Evolutionary conservation across 23 tunicate species (phyloP).

Genomic region (Ciona savignyi): DNA sequence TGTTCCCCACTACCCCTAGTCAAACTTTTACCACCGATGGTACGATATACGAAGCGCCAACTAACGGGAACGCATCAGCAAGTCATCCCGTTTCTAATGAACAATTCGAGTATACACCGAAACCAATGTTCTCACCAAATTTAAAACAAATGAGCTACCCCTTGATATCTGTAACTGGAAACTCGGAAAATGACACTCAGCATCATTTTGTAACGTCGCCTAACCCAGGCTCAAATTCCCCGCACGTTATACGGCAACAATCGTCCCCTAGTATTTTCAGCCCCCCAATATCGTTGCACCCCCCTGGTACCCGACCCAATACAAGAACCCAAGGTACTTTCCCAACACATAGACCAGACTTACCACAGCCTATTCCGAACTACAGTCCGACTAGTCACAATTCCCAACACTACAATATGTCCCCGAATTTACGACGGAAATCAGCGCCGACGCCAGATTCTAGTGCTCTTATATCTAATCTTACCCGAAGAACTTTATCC

Average conservation of each 20-base stretch:
- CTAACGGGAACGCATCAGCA: background rate
- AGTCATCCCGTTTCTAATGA: background rate
- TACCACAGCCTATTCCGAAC: too few relatives aligned
- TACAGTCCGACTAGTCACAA: background rate
- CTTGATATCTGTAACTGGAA: too few relatives aligned
- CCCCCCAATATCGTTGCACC: too few relatives aligned
- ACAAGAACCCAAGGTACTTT: too few relatives aligned
- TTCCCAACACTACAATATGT: background rate
- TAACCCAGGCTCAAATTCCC: constrained; percentile 15
- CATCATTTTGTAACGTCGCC: too few relatives aligned
- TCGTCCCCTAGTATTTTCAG: constrained; percentile 10
- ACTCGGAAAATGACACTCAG: too few relatives aligned
- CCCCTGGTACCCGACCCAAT: too few relatives aligned
- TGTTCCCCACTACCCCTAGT: background rate
- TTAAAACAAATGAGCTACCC: too few relatives aligned
- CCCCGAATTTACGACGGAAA: background rate
- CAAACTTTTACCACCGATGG: background rate
- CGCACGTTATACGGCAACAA: constrained; percentile 6
- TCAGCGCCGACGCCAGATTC: background rate
- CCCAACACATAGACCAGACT: too few relatives aligned
- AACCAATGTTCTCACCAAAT: too few relatives aligned
- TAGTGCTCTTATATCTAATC: too few relatives aligned
- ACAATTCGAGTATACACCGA: too few relatives aligned
- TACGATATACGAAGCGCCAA: background rate
- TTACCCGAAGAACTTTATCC: background rate